Base-by-base conservation (phyloP, 2,113 vertebrate species). In the Pachyramphus minor region DNA sequence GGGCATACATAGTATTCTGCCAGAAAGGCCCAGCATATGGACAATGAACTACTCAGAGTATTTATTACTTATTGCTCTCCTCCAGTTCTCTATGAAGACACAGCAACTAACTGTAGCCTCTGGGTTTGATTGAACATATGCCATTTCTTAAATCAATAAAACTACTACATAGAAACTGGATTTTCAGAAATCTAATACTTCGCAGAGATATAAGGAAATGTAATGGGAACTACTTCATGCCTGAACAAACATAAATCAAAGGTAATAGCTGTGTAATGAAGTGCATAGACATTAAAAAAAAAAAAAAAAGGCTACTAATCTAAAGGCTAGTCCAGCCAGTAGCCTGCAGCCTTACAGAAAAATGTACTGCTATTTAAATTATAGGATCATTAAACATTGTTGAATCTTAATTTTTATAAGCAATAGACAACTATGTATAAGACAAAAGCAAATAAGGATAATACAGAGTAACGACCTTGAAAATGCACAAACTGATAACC, bases 141-240 rank as follows among this genome's bases (percentile, higher is more conserved):
- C 37, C 42, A 56, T 90, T 90, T 79, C 82, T 91, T 90, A 72
- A 96, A 96, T 94, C 94, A 93, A 94, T 90, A 90, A 62, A 62
- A 33, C 41, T 64, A 28, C 78, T 82, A 37, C 44, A 73, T 2
- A 79, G 44, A 60, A 67, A 24, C 62, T 73, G 49, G 84, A 60
- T 79, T 94, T 94, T 87, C 85, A 83, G 82, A 95, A 93, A 80
- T 82, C 58, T 90, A 88, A 90, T 88, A 76, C 75, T 33, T 94
- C 1, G 1, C 37, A 91, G 88, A 87, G 62, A 80, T 87, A 93
- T 85, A 73, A 95, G 58, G 53, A 95, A 93, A 93, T 73, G 49
- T 85, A 93, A 80, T n/a, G n/a, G 84, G 71, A 95, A 14, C 68
- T 81, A 33, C 74, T 83, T 85, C 59, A 49, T 41, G 41, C 90